These are phyloP conservation scores for Drosophila tani DNA, from an alignment of 1,140 invertebrate genomes.

Conservation along the genomic window DNA sequence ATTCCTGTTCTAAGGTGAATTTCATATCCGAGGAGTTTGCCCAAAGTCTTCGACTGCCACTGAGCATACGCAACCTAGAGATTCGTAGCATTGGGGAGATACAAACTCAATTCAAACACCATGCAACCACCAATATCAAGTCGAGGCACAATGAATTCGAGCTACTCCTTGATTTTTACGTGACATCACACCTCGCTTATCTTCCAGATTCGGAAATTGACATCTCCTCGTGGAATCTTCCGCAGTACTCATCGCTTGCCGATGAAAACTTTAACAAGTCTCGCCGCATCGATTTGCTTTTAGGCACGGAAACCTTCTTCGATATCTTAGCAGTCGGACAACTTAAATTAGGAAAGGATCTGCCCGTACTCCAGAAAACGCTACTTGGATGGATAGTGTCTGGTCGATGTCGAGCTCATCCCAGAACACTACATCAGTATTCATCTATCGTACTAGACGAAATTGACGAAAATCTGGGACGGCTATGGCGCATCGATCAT, in stretches of 20 bases:
- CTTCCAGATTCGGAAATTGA: too few species aligned
- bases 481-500: background rate
- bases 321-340: background rate
- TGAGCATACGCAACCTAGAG: background rate
- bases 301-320: background rate
- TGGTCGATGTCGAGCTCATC: constrained; percentile 31
- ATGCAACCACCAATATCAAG: background rate
- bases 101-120: background rate
- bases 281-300: background rate
- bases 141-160: background rate
- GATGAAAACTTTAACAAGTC: background rate
- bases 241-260: background rate
- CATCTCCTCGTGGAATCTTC: too few species aligned
- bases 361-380: constrained; percentile 43
- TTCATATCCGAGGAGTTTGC: constrained; percentile 4
- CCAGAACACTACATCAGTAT: background rate
- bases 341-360: background rate
- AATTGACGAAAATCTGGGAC: background rate
- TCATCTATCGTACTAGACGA: background rate
- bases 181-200: too few species aligned
- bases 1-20: background rate
- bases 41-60: background rate
- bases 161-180: background rate
- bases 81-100: background rate
- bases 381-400: constrained; percentile 66